Evolutionary conservation across 2,113 vertebrate species (phyloP), one percentile per base, ranked within the genome.

Genomic region (Papio anubis): DNA sequence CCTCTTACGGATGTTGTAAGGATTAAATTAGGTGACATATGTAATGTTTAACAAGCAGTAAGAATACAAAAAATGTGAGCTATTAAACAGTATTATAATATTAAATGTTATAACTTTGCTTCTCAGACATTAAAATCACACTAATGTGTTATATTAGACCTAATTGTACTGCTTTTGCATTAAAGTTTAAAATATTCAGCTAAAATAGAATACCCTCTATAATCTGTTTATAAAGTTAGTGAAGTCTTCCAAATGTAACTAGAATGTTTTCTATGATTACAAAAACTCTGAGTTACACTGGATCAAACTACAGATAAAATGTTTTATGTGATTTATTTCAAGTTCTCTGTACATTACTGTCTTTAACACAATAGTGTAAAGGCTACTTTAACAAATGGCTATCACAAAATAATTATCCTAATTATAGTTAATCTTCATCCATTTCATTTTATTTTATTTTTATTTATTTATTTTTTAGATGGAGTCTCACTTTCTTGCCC

Each of bases 371-470:
- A 38, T 43, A 92, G 8, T 61, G 25, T 82, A 83, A 88, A 64
- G 27, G 3, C 64, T 59, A 43, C 35, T 94, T 66, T 72, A 59
- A n/a, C 17, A 89, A 96, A 84, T 73, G 9, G 4, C 20, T 70
- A 89, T 52, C 66, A 92, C 27, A 92, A 93, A 95, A 76, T 93
- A 73, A 66, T 61, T 72, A 57, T 73, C 76, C 64, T 84, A 89
- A 86, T 61, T 93, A 35, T 14, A 92, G 76, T 95, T 75, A 55
- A 92, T 66, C 5, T 8, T 94, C 52, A 89, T 23, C 61, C 61
- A 85, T n/a, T 93, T 94, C 12, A 85, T 43, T 93, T 94, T 20
- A 20, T 61, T 27, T 61, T 61, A 14, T 64, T 30, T 64, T 30
- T 5, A 30, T 30, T 61, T 61, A 30, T 30, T 61, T 64, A 30